Percentiles rank a stretch among this genome's conserved stretches.
phyloP scores from a whole-genome alignment of 2,113 vertebrate genomes.

The Phylloscopus trochiloides region DNA sequence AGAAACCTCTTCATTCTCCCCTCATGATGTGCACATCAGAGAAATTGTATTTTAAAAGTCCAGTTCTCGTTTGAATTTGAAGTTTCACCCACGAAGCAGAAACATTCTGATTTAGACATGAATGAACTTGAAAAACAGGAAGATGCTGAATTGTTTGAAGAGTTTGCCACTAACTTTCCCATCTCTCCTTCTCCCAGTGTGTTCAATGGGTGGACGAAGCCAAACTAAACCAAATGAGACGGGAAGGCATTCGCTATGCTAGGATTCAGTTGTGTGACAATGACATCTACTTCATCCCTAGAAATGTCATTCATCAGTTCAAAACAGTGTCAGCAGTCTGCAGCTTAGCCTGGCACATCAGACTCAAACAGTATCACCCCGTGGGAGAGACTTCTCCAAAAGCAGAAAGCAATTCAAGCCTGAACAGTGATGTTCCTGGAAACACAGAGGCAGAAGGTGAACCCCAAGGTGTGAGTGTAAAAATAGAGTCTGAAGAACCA shows the following conservation, averaged over 20 bases:
- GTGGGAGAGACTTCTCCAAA: conserved; percentile 71
- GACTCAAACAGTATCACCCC: conserved; percentile 89
- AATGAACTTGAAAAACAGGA: neutral
- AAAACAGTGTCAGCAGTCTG: conserved; percentile 98
- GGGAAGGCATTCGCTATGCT: conserved; percentile 94
- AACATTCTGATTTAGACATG: neutral
- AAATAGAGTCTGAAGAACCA: conserved; percentile 75
- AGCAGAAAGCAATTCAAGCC: conserved; percentile 61
- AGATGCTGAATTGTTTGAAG: neutral
- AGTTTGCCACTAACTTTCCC: conserved; percentile 19
- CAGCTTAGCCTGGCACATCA: conserved; percentile 97
- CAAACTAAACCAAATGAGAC: conserved; percentile 96
- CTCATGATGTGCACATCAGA: neutral
- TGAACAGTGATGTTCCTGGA: conserved; percentile 66
- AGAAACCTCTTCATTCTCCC: neutral
- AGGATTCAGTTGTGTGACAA: conserved; percentile 92
- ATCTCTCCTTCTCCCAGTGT: conserved; percentile 80
- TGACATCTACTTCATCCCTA: conserved; percentile 98
- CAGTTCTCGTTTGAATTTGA: neutral
- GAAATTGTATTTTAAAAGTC: neutral
- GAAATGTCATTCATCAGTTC: conserved; percentile 98
- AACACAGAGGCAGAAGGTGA: conserved; percentile 72
- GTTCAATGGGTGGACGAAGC: conserved; percentile 99
- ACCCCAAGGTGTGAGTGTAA: conserved; percentile 69
- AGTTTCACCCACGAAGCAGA: neutral